phyloP scores from a whole-genome alignment of 2,113 vertebrate genomes.

The Sylvicapra grimmia region DNA sequence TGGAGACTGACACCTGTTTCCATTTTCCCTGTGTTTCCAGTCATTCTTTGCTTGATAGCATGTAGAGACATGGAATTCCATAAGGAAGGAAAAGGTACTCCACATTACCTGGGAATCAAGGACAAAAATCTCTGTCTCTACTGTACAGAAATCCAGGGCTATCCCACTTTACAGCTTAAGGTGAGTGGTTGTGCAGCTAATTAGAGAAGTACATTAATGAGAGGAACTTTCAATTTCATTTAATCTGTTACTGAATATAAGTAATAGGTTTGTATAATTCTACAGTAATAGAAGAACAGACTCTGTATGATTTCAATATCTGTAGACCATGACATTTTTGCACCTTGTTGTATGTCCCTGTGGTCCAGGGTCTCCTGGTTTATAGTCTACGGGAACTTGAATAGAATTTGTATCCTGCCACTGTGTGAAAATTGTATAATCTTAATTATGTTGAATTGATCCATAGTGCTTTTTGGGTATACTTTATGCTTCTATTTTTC shows the following conservation, averaged over 20 bases:
- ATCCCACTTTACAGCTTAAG: slow-evolving; percentile 36
- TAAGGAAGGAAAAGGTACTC: background rate
- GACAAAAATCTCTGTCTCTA: background rate
- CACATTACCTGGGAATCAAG: slow-evolving; percentile 25
- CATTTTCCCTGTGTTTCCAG: background rate
- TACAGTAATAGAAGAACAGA: background rate
- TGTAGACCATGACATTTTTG: background rate
- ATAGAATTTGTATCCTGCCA: background rate
- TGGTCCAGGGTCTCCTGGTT: background rate
- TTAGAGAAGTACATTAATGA: background rate
- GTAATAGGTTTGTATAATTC: background rate
- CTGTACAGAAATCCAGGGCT: background rate
- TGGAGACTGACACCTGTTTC: background rate
- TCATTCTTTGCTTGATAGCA: background rate
- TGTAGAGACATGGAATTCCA: background rate
- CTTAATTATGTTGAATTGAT: background rate
- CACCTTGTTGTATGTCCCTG: background rate
- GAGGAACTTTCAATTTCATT: background rate
- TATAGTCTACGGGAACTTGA: background rate
- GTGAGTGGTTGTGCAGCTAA: slow-evolving; percentile 4
- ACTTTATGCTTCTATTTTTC: background rate
- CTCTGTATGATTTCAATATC: background rate
- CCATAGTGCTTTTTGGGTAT: background rate
- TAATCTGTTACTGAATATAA: background rate
- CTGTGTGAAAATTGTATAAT: background rate